Base-by-base conservation (phyloP, 2,888 invertebrate species). In the Nemurella pictetii region DNA sequence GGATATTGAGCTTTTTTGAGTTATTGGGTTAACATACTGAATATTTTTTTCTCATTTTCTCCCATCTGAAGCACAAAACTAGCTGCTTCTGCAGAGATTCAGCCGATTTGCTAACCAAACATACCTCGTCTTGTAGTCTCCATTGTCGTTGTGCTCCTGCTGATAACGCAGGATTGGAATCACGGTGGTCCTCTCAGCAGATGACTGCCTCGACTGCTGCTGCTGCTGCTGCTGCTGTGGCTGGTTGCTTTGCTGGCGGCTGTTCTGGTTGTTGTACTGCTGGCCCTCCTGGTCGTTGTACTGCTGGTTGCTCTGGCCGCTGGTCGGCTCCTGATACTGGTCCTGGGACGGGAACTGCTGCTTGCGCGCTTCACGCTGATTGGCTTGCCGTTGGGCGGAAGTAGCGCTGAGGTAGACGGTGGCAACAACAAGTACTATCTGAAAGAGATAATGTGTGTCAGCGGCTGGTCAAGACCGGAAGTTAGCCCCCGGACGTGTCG, bases 81-180 rank as follows among this genome's bases (percentile, higher is more conserved):
- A n/a, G n/a, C n/a, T n/a, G n/a, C n/a, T n/a, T n/a, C n/a, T n/a
- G n/a, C n/a, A n/a, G n/a, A n/a, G n/a, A n/a, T n/a, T n/a, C n/a
- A n/a, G n/a, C n/a, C n/a, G n/a, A n/a, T n/a, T n/a, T n/a, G n/a
- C n/a, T n/a, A n/a, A n/a, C n/a, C n/a, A n/a, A n/a, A n/a, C 93
- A 92, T 91, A 95, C 95, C 95, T 90, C 85, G 96, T 94, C 90
- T 95, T 95, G 90, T 96, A 96, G 89, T 95, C 96, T 88, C 96
- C 96, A 90, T 96, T 96, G 87, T 93, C 94, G 87, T 95, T 95
- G 89, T 96, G 96, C 89, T 96, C 95, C 89, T 96, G 96, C 89
- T 96, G 95, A 90, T 95, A 96, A 87, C 93, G 92, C 86, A 96
- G 93, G 89, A 96, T 96, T 26, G 96, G 96, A 88, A 96, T 95